A percentile compares a stretch with the other conserved stretches of the same genome.
phyloP scores from a whole-genome alignment of 2,113 vertebrate species.

The Muntiacus reevesi region DNA sequence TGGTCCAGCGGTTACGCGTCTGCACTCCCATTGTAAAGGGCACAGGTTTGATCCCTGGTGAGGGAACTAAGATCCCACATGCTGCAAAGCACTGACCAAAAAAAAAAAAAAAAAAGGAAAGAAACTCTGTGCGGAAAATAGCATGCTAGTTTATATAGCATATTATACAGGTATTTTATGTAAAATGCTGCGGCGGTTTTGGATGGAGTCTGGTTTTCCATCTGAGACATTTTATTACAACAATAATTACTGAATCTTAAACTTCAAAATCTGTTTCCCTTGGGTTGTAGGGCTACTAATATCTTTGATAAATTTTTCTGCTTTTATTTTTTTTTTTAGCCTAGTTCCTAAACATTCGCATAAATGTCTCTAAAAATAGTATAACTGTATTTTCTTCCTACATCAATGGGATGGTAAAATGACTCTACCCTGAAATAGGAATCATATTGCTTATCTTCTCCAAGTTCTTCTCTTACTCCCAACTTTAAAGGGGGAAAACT shows the following conservation, averaged over 20 bases:
- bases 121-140: neutral
- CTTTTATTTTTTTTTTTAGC: conserved; percentile 21
- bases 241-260: neutral
- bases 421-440: neutral
- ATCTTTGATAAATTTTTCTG: neutral
- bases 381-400: neutral
- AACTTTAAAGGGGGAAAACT: neutral
- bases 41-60: neutral
- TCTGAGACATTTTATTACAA: neutral
- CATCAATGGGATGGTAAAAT: neutral
- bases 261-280: neutral
- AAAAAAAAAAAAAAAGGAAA: neutral
- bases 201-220: neutral
- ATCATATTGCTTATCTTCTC: neutral
- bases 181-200: neutral
- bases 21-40: neutral
- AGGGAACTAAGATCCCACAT: neutral
- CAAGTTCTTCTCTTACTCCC: neutral
- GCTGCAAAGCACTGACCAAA: neutral
- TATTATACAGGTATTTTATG: neutral
- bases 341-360: neutral
- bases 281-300: neutral
- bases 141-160: neutral
- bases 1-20: neutral
- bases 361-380: neutral